Evolutionary conservation across 1,140 invertebrate genomes (phyloP), one percentile per base, ranked within the genome.

Genomic region (Pygmarrhopalites habei): DNA sequence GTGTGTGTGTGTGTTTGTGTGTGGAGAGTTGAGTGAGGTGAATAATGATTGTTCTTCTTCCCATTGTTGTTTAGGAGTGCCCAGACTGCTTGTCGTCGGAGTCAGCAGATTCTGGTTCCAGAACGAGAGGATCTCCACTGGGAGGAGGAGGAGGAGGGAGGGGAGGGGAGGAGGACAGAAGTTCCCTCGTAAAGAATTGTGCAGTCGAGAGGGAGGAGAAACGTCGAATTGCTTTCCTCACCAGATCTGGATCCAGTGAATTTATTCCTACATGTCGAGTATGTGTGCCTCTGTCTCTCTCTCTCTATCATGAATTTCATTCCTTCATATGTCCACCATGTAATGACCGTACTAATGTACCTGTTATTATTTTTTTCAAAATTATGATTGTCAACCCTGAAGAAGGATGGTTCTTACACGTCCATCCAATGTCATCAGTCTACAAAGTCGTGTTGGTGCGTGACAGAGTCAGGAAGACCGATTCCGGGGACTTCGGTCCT

Each of bases 401-500:
- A n/a, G n/a, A n/a, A n/a, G n/a, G 90, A 94, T 72, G 91, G 91
- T 10, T 85, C 82, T 2, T 95, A 87, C 75, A 83, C 86, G 1
- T 82, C 88, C 4, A 82, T 90, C 41, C 92, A 95, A 77, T 95
- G 92, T 74, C 85, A 90, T 68, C 75, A 78, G 10, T 82, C 82
- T 51, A 85, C 85, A 1, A 87, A 86, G 55, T 86, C 83, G 72
- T 89, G 87, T 73, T 89, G 86, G 87, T 95, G 92, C 75, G 89
- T 91, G 26, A 88, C 86, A 2, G 80, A 84, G 1, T 81, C 85
- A 66, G 91, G 91, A 15, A 83, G 83, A 67, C 88, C 87, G 1
- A 77, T 94, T 21, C 82, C 84, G 23, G 85, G 88, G 64, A 89
- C 88, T 2, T 83, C 87, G 4, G 82, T 85, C 1, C 81, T 81